Percentiles rank a stretch among this genome's conserved stretches.
phyloP scores from a whole-genome alignment of 2,113 vertebrate species.

The Anseranas semipalmata region DNA sequence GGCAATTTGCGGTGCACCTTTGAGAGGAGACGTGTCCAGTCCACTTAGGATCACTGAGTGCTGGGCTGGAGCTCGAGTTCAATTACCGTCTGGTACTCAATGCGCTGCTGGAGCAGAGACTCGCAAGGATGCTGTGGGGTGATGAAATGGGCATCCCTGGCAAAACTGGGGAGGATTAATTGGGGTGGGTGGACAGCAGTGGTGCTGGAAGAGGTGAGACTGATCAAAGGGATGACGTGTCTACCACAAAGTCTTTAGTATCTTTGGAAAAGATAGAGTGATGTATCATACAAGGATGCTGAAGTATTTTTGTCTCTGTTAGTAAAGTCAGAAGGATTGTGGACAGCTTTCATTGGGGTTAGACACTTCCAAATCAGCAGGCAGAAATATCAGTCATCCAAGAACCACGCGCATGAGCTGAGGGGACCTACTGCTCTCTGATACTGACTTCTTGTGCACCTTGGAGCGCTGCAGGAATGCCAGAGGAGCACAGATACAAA shows the following conservation, averaged over 20 bases:
- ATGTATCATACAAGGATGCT: neutral
- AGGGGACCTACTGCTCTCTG: neutral
- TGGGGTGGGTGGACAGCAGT: neutral
- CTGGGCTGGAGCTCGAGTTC: neutral
- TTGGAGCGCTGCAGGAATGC: fast-evolving
- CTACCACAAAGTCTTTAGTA: neutral
- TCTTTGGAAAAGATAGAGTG: neutral
- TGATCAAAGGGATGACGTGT: neutral
- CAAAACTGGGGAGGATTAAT: neutral
- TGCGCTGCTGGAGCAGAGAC: neutral
- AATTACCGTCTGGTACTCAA: neutral
- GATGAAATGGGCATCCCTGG: neutral
- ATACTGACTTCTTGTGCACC: neutral
- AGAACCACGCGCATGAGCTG: neutral
- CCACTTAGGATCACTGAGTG: neutral
- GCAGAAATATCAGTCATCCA: neutral
- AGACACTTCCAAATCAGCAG: neutral
- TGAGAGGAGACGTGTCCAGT: neutral
- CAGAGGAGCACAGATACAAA: fast-evolving
- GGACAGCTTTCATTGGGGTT: neutral
- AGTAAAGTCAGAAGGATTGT: neutral
- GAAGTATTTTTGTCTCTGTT: neutral
- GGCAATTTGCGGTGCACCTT: neutral
- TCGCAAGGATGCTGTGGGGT: fast-evolving
- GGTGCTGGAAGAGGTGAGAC: neutral